A percentile compares a stretch with the other conserved stretches of the same genome.
phyloP scores from a whole-genome alignment of 2,113 vertebrate genomes.

The Tyto alba region DNA sequence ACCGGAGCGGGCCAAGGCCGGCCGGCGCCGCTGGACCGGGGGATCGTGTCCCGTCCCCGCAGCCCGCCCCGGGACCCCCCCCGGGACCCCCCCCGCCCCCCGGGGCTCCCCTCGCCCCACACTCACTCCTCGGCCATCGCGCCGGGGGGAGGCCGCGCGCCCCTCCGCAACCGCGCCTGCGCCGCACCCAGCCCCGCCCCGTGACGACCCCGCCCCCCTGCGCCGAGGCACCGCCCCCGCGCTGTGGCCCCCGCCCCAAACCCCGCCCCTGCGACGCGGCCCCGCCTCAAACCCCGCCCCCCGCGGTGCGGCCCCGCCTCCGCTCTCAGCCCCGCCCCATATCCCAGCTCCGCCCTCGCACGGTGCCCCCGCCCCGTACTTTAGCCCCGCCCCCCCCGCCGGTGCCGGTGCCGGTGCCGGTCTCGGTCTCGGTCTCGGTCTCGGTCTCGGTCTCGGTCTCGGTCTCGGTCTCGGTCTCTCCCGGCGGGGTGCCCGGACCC shows the following conservation, averaged over 20 bases:
- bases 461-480: neutral
- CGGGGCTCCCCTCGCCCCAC: no score
- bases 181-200: neutral
- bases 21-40: neutral
- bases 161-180: conserved; percentile 1
- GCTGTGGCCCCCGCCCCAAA: no score
- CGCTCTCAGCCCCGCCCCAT: neutral
- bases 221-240: no score
- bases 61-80: neutral
- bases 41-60: neutral
- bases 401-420: neutral
- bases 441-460: no score
- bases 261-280: no score
- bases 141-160: neutral
- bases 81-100: no score
- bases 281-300: no score
- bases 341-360: neutral
- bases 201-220: neutral
- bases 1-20: neutral
- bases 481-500: neutral
- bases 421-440: no score
- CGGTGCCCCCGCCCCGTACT: neutral
- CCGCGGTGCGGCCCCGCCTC: neutral
- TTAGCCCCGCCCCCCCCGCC: neutral
- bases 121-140: conserved; percentile 25